Conservation (phyloP, 2,113 vertebrate species). For the Phylloscopus trochilus region DNA sequence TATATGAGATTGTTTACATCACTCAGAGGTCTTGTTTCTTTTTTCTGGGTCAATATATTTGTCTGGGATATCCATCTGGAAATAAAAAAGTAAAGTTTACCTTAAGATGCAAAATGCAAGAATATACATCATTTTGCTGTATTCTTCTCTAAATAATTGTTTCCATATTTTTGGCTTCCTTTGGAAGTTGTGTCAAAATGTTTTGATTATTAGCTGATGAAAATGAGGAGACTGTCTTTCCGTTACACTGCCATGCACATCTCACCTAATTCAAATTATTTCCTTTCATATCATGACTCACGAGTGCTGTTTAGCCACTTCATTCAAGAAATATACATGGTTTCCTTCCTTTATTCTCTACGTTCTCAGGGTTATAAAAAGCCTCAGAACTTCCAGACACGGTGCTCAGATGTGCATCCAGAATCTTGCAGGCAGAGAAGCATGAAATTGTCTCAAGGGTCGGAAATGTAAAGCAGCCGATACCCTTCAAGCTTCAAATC, state of each 20-base stretch:
- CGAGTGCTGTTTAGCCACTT: slow-evolving; percentile 58
- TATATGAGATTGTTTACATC: background rate
- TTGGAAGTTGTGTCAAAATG: slow-evolving; percentile 64
- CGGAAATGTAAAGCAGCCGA: background rate
- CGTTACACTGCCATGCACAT: slow-evolving; percentile 40
- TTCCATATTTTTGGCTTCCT: slow-evolving; percentile 73
- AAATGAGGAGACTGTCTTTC: slow-evolving; percentile 64
- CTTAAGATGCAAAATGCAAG: slow-evolving; percentile 62
- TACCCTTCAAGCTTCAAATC: background rate
- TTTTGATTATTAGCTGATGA: slow-evolving; percentile 76
- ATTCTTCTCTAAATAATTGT: slow-evolving; percentile 69
- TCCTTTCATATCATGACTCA: slow-evolving; percentile 57
- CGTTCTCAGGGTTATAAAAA: background rate
- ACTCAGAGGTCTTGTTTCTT: background rate
- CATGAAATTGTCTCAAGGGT: background rate
- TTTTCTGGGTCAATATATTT: background rate
- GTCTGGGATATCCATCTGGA: background rate
- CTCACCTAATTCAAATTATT: slow-evolving; percentile 71
- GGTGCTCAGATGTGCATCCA: background rate
- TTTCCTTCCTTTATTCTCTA: slow-evolving; percentile 2
- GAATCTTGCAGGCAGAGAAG: background rate
- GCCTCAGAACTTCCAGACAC: slow-evolving; percentile 9
- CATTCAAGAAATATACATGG: slow-evolving; percentile 27
- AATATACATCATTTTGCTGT: slow-evolving; percentile 37
- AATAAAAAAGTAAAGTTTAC: slow-evolving; percentile 58